A percentile compares a stretch with the other conserved stretches of the same genome.
These are phyloP conservation scores for Tapirus terrestris DNA, from an alignment of 2,113 vertebrate genomes.

Conservation along the genomic window DNA sequence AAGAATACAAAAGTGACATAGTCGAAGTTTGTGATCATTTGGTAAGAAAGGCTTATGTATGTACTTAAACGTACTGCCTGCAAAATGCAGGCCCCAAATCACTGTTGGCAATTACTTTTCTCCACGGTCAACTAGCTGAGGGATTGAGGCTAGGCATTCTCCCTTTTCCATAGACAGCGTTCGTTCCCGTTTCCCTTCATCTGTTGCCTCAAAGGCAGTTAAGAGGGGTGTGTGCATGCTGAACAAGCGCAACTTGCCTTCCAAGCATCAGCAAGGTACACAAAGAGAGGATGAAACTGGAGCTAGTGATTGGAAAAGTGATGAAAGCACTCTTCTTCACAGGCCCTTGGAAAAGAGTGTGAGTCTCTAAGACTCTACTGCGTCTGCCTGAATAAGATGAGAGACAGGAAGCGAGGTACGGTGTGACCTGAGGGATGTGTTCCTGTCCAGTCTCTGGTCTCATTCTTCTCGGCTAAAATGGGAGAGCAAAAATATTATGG, in stretches of 20 bases:
- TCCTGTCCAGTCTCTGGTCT: background rate
- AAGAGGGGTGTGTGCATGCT: background rate
- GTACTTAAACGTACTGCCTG: background rate
- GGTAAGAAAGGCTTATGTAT: constrained; percentile 54
- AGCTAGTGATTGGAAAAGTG: background rate
- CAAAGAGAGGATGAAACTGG: background rate
- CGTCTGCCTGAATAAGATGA: background rate
- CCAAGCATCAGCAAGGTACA: background rate
- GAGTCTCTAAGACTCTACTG: background rate
- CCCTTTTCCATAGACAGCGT: background rate
- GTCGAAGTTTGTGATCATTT: constrained; percentile 41
- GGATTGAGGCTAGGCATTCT: background rate
- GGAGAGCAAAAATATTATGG: background rate
- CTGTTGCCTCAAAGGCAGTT: constrained; percentile 18
- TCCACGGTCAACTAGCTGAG: constrained; percentile 54
- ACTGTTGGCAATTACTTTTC: constrained; percentile 60
- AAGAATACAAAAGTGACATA: constrained; percentile 45
- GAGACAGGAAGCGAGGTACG: background rate
- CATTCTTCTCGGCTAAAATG: background rate
- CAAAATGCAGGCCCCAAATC: constrained; percentile 20
- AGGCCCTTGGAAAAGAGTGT: background rate
- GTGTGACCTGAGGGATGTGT: background rate
- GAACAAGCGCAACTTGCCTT: constrained; percentile 25
- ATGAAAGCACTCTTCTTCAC: background rate
- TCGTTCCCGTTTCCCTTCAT: constrained; percentile 14